Conservation (phyloP, 2,113 vertebrate genomes). For the Neotoma lepida region DNA sequence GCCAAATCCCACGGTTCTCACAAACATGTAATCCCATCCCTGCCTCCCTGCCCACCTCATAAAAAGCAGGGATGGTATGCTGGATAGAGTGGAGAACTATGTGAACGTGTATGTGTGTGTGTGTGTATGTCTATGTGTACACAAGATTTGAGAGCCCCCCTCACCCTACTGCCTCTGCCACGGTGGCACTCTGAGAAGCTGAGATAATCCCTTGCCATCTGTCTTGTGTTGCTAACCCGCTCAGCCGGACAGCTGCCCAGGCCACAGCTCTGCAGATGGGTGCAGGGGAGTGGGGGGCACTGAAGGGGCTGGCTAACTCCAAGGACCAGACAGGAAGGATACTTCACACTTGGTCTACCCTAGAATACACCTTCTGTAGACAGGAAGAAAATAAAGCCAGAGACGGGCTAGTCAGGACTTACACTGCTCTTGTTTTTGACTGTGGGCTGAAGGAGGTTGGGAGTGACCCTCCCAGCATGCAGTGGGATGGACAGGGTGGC, state of each 20-base stretch:
- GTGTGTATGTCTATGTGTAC: neutral
- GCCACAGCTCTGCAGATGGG: conserved; percentile 69
- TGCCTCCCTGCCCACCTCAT: conserved; percentile 43
- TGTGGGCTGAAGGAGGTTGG: too few species aligned
- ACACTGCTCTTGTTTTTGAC: neutral
- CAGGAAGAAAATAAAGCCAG: conserved; percentile 7
- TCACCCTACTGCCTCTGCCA: conserved; percentile 7
- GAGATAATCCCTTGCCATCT: conserved; percentile 82
- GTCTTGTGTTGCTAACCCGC: conserved; percentile 80
- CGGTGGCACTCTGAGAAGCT: conserved; percentile 75
- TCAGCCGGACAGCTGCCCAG: conserved; percentile 81
- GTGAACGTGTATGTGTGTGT: neutral
- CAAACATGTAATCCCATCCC: conserved; percentile 37
- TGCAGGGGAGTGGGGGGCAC: neutral
- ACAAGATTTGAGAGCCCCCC: conserved; percentile 38
- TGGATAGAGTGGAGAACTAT: neutral
- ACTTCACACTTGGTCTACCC: neutral
- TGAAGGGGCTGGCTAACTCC: conserved; percentile 46
- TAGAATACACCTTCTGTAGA: neutral
- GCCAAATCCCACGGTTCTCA: conserved; percentile 69
- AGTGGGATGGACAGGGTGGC: neutral
- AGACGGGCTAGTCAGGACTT: neutral
- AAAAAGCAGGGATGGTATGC: conserved; percentile 34
- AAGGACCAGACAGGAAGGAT: conserved; percentile 24
- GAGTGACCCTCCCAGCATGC: neutral